These are phyloP conservation scores for Oncorhynchus mykiss DNA, from an alignment of 2,113 vertebrate genomes.

Conservation along the genomic window DNA sequence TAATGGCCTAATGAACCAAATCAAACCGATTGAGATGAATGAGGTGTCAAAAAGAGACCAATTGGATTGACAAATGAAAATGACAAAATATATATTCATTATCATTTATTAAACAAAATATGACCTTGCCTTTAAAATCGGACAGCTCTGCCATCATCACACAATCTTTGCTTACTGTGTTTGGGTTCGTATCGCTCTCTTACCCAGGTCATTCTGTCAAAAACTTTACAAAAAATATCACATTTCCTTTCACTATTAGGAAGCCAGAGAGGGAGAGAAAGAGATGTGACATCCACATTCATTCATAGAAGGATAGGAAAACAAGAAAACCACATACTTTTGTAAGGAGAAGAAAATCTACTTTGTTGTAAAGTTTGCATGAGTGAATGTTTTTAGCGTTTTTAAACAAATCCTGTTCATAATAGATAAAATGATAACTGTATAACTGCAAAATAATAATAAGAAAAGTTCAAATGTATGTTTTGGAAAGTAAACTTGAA, in stretches of 20 bases:
- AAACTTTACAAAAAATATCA: conserved; percentile 71
- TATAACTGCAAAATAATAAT: conserved; percentile 17
- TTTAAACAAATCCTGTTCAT: conserved; percentile 34
- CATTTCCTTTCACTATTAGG: conserved; percentile 65
- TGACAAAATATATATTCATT: conserved; percentile 80
- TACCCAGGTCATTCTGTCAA: conserved; percentile 45
- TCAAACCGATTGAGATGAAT: not conserved
- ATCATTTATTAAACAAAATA: conserved; percentile 98
- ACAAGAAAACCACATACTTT: not conserved
- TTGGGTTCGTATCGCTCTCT: conserved; percentile 24
- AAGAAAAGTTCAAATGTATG: conserved; percentile 29
- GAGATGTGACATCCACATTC: conserved; percentile 25
- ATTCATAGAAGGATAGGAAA: conserved; percentile 38
- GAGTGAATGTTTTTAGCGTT: conserved; percentile 7
- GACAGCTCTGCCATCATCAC: conserved; percentile 54
- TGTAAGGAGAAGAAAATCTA: conserved; percentile 5
- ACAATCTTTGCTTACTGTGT: conserved; percentile 7
- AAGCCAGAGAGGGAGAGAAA: conserved; percentile 21
- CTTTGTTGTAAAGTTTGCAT: too few species aligned
- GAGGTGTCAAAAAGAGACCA: not conserved
- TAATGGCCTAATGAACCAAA: not conserved
- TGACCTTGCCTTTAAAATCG: conserved; percentile 66
- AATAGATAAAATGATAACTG: conserved; percentile 17
- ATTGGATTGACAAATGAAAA: conserved; percentile 24
- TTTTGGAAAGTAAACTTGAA: conserved; percentile 61